Evolutionary conservation across 2,888 invertebrate species (phyloP).

Genomic region (Tinea pellionella): DNA sequence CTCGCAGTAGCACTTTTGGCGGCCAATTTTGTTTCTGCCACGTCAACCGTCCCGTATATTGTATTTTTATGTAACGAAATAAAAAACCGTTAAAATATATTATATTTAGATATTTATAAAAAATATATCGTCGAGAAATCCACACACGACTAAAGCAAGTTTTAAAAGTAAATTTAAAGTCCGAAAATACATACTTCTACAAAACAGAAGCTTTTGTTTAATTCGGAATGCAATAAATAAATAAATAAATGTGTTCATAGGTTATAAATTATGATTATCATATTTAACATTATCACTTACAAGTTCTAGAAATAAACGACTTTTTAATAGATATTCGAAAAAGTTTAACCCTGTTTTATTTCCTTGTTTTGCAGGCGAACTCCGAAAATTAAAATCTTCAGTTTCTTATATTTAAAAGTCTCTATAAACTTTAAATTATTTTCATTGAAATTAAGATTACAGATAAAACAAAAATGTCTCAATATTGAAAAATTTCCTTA

Average conservation of each 20-base stretch:
- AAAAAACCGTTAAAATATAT: not conserved
- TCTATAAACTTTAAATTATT: too few relatives aligned
- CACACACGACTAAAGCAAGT: not conserved
- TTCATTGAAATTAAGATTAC: too few relatives aligned
- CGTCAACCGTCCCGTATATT: not conserved
- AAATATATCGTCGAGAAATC: not conserved
- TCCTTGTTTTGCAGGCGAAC: too few relatives aligned
- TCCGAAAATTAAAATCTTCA: too few relatives aligned
- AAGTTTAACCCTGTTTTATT: too few relatives aligned
- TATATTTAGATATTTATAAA: not conserved
- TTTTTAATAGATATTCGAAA: too few relatives aligned
- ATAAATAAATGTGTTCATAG: too few relatives aligned
- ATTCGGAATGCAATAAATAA: too few relatives aligned
- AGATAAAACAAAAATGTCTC: too few relatives aligned
- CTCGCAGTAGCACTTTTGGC: slow-evolving; percentile 36
- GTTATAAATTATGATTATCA: not conserved
- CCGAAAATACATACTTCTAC: too few relatives aligned
- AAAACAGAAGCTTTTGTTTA: not conserved
- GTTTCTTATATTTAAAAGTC: too few relatives aligned
- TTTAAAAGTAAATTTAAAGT: not conserved
- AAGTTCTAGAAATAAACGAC: not conserved
- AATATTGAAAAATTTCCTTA: too few relatives aligned
- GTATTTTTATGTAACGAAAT: not conserved
- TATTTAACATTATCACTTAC: not conserved
- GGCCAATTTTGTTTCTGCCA: slow-evolving; percentile 6